Evolutionary conservation across 2,113 vertebrate species (phyloP), one percentile per base, ranked within the genome.

Genomic region (Pagrus major): DNA sequence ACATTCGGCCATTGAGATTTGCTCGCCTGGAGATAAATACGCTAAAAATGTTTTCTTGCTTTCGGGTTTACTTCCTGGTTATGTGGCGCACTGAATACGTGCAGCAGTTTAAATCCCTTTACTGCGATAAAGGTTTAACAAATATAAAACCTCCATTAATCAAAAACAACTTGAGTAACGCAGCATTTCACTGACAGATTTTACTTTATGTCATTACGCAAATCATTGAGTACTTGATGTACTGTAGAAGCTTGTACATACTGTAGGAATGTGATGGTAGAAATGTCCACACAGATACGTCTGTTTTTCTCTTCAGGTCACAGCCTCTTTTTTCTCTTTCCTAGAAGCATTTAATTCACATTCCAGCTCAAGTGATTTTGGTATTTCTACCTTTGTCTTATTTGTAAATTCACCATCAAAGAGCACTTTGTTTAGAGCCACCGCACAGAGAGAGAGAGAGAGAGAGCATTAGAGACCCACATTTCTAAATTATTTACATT

Each of bases 401-500:
- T 71, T 71, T 72, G 47, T 11, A 71, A 29, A 61, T 58, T 60
- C 5, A 7, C 56, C 4, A 29, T 76, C 39, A 84, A 80, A 69
- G 61, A 60, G 55, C 44, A 0, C 33, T 63, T 9, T 44, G 42
- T 81, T 78, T 81, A 81, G 11, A 80, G 52, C 4, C 23, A 18
- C 14, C 55, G 29, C 56, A 56, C 54, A 64, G 47, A 65, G n/a
- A 56, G 35, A 37, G 51, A 55, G 47, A 63, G 46, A 64, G n/a
- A 56, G 41, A 39, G 4, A 44, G 18, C 61, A 72, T 44, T 59
- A 73, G 16, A 83, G 49, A 64, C 23, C 8, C 55, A 31, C 65
- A 69, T 73, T 65, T 79, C 74, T 89, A 84, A 84, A 79, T 78
- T 72, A 84, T 84, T 84, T 84, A 86, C 75, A 72, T 61, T 81